Conservation (phyloP, 1,140 invertebrate species). For the Bombus vancouverensis region DNA sequence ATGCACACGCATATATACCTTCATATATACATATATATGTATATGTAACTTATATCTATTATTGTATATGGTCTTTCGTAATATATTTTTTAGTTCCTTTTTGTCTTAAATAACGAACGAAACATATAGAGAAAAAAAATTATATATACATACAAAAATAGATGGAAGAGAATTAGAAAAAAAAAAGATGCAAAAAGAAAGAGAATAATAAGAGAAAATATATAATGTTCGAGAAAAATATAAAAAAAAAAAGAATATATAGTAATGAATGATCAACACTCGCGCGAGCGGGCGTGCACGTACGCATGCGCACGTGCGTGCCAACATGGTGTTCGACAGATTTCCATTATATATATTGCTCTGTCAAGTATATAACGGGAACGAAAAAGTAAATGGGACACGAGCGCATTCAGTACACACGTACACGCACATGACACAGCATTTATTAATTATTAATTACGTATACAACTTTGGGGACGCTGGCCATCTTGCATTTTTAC, state of each 20-base stretch:
- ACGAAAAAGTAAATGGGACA: conserved; percentile 31
- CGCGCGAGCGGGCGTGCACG: conserved; percentile 58
- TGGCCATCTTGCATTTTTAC: conserved; percentile 83
- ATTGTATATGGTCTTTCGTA: conserved; percentile 48
- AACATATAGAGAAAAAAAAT: neutral
- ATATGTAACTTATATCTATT: conserved; percentile 64
- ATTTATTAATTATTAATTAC: conserved; percentile 74
- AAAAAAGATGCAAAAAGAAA: conserved; percentile 3
- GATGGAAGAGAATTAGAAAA: neutral
- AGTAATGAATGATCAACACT: neutral
- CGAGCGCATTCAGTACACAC: conserved; percentile 38
- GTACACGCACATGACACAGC: conserved; percentile 59
- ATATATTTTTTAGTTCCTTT: conserved; percentile 17
- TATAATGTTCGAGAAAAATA: neutral
- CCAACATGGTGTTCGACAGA: conserved; percentile 22
- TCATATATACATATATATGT: conserved; percentile 64
- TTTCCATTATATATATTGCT: conserved; percentile 52
- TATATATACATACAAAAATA: neutral
- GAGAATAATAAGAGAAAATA: conserved; percentile 27
- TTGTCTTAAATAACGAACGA: conserved; percentile 15
- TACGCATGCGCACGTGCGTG: conserved; percentile 63
- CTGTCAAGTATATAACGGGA: conserved; percentile 43
- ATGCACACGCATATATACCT: conserved; percentile 32
- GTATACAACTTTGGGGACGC: conserved; percentile 82
- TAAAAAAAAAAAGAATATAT: neutral